These are phyloP conservation scores for Jaculus jaculus DNA, from an alignment of 2,113 vertebrate species.

Conservation along the genomic window DNA sequence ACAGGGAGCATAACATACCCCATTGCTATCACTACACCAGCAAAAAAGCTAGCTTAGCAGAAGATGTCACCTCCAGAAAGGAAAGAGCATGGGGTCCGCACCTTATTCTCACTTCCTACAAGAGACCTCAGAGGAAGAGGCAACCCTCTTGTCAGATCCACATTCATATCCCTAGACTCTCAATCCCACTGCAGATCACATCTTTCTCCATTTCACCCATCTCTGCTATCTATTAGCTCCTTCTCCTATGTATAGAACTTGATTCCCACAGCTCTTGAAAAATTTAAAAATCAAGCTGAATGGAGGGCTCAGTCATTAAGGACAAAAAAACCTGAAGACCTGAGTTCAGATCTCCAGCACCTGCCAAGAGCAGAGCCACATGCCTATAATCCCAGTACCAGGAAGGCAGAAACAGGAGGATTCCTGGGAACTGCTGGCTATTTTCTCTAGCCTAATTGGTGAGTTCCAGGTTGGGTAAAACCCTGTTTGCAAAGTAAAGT, in stretches of 20 bases:
- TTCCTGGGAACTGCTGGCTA: no score
- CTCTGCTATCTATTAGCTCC: neutral
- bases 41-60: neutral
- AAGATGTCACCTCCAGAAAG: neutral
- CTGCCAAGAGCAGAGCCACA: no score
- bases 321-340: no score
- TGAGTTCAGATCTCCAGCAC: no score
- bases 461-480: no score
- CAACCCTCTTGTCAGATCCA: neutral
- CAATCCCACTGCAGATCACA: neutral
- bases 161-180: neutral
- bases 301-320: no score
- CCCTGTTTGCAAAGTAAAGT: no score
- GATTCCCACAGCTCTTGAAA: conserved; percentile 18
- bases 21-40: neutral
- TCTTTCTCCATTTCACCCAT: neutral
- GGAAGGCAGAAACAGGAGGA: no score
- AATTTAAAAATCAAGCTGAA: neutral
- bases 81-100: neutral
- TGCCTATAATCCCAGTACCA: no score
- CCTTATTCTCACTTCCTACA: neutral
- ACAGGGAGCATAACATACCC: neutral
- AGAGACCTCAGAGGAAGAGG: neutral
- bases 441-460: no score
- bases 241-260: conserved; percentile 2